phyloP scores from a whole-genome alignment of 2,113 vertebrate genomes.

The Mohoua ochrocephala region DNA sequence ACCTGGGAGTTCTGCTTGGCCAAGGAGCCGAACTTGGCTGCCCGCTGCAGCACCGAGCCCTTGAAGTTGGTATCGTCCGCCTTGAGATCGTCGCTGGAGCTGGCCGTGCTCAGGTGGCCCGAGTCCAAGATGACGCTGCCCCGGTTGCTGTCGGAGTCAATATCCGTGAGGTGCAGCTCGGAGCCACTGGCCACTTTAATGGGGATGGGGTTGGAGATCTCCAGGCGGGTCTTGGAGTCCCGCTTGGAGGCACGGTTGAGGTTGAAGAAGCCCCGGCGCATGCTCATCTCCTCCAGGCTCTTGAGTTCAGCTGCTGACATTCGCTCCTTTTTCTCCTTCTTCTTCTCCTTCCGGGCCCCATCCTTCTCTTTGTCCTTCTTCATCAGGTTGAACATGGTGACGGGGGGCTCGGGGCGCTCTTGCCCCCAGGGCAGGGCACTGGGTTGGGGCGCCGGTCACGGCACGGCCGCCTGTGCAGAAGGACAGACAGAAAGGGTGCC shows the following conservation, averaged over 20 bases:
- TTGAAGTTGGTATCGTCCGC: constrained; percentile 75
- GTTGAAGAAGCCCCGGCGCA: constrained; percentile 91
- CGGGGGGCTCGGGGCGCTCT: neutral
- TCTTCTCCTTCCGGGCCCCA: constrained; percentile 85
- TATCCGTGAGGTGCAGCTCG: constrained; percentile 82
- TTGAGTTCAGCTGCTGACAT: constrained; percentile 92
- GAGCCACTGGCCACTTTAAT: constrained; percentile 88
- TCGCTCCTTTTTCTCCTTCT: constrained; percentile 93
- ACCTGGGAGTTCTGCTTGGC: constrained; percentile 83
- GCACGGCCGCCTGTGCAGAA: neutral
- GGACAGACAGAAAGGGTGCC: neutral
- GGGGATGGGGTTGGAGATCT: constrained; percentile 94
- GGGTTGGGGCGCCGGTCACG: neutral
- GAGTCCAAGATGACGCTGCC: constrained; percentile 76
- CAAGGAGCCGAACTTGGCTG: constrained; percentile 85
- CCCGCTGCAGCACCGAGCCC: constrained; percentile 85
- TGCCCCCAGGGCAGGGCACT: neutral
- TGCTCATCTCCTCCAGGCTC: constrained; percentile 93
- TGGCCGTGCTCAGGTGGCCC: constrained; percentile 74
- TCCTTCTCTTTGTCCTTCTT: constrained; percentile 88
- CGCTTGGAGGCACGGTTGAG: constrained; percentile 87
- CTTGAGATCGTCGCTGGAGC: constrained; percentile 82
- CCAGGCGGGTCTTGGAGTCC: constrained; percentile 82
- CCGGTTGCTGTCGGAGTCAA: constrained; percentile 80
- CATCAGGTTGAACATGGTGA: constrained; percentile 86